phyloP scores from a whole-genome alignment of 35 echinoderm and acorn worm species.

The Heliocidaris tuberculata region DNA sequence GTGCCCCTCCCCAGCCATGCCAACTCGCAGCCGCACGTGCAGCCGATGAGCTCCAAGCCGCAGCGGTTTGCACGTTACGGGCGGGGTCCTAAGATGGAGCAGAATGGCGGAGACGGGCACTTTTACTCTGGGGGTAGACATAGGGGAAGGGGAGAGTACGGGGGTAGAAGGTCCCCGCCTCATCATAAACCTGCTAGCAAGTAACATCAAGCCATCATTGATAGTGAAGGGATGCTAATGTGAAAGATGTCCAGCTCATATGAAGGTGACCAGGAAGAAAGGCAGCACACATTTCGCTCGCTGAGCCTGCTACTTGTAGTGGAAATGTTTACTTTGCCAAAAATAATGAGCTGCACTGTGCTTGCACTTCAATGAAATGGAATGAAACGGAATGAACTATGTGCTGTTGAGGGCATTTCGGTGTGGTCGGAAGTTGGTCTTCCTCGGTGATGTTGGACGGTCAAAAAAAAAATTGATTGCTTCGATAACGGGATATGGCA shows the following conservation, averaged over 20 bases:
- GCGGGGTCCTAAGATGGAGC: constrained; percentile 53
- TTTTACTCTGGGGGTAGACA: constrained; percentile 30
- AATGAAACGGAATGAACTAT: neutral
- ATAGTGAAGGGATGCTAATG: neutral
- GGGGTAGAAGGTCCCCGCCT: constrained; percentile 71
- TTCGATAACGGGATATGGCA: neutral
- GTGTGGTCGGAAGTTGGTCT: neutral
- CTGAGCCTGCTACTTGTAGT: neutral
- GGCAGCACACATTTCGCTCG: neutral
- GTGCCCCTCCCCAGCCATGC: neutral
- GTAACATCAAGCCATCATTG: neutral
- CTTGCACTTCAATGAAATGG: neutral
- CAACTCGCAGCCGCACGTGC: constrained; percentile 18
- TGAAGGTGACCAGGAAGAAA: neutral
- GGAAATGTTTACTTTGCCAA: constrained; percentile 17
- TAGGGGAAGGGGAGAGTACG: constrained; percentile 58
- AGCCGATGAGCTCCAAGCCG: neutral
- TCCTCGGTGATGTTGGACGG: neutral
- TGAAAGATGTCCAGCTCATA: too few relatives aligned
- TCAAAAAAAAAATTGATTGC: neutral
- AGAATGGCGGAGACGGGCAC: constrained; percentile 58
- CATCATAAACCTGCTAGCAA: constrained; percentile 66
- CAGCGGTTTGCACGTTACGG: constrained; percentile 48
- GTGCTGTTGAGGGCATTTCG: neutral
- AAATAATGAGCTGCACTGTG: neutral